Evolutionary conservation across 2,797 vertebrate genomes (phyloP), one percentile per base, ranked within the genome.

Genomic region (Antennarius maculatus): DNA sequence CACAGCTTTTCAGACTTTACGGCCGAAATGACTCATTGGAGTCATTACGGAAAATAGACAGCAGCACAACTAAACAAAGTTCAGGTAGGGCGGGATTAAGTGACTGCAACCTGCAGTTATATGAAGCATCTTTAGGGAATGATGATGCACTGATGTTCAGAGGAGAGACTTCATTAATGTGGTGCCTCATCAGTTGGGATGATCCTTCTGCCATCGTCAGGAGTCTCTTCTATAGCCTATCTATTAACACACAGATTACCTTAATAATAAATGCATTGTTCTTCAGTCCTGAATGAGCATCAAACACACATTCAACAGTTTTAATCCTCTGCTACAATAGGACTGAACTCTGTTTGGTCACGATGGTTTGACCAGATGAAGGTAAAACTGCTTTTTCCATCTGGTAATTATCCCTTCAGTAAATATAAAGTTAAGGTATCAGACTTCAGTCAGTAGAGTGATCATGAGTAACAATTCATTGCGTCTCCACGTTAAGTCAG

Each of bases 401-500:
- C 27, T 42, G 13, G 2, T 57, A 34, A 59, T 14, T 2, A 34
- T 28, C 12, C 12, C 17, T 45, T 29, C 29, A 60, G n/a, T 47
- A 13, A 61, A 69, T 29, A 12, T 31, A 14, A 61, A 45, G 37
- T 17, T 31, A 0, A 48, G 17, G 17, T 12, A 4, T 45, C 43
- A n/a, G 13, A 18, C 54, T 58, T 71, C 9, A 62, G 17, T 52
- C 16, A 43, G 39, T 23, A 23, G 27, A 39, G 41, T n/a, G 42
- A 57, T 56, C 48, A 60, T 61, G 50, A 41, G 48, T 5, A 46
- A 45, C 49, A 61, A 56, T 72, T 57, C 65, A 57, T 53, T 42
- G 15, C 16, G 69, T 60, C 54, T 81, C 46, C 57, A 66, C 1
- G 7, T 51, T 55, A 82, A 80, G 69, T 66, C 63, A 63, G 70